Percentiles rank a stretch among this genome's conserved stretches.
Evolutionary conservation across 1,140 invertebrate species (phyloP).

Genomic region (Drosophila varians): DNA sequence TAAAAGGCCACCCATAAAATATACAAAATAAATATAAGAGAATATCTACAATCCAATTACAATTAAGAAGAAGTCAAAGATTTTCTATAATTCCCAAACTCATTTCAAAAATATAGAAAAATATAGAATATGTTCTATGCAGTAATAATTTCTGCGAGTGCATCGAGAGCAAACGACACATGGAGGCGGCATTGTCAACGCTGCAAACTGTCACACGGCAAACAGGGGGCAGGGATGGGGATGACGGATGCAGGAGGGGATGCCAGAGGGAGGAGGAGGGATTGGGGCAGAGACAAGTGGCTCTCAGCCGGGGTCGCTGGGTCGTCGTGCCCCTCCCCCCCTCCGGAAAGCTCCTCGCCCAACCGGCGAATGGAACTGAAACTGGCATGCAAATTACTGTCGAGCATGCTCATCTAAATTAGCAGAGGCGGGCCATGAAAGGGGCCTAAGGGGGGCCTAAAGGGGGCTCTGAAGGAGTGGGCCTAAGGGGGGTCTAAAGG

Average conservation of each 20-base stretch:
- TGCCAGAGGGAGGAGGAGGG: conserved; percentile 2
- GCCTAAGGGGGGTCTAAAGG: conserved; percentile 2
- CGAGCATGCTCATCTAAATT: conserved; percentile 80
- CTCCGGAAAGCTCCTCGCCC: background rate
- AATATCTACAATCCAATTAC: too few species aligned
- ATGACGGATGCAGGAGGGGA: background rate
- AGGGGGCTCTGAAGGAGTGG: background rate
- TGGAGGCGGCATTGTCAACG: conserved; percentile 75
- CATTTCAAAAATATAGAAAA: too few species aligned
- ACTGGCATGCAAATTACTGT: conserved; percentile 80
- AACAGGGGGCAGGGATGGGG: background rate
- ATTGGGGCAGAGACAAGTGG: conserved; percentile 27
- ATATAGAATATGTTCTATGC: too few species aligned
- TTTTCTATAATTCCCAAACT: too few species aligned
- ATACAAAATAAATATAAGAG: too few species aligned
- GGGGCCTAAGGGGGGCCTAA: background rate
- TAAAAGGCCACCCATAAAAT: background rate
- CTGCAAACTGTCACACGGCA: conserved; percentile 36
- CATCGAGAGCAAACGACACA: conserved; percentile 54
- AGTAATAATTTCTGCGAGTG: background rate
- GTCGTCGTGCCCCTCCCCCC: conserved; percentile 21
- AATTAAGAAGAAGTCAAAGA: too few species aligned
- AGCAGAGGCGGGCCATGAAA: conserved; percentile 34
- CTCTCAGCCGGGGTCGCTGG: conserved; percentile 46
- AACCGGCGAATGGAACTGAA: conserved; percentile 63